Percentiles rank a stretch among this genome's conserved stretches.
phyloP scores from a whole-genome alignment of 2,113 vertebrate genomes.

The Asarcornis scutulata region DNA sequence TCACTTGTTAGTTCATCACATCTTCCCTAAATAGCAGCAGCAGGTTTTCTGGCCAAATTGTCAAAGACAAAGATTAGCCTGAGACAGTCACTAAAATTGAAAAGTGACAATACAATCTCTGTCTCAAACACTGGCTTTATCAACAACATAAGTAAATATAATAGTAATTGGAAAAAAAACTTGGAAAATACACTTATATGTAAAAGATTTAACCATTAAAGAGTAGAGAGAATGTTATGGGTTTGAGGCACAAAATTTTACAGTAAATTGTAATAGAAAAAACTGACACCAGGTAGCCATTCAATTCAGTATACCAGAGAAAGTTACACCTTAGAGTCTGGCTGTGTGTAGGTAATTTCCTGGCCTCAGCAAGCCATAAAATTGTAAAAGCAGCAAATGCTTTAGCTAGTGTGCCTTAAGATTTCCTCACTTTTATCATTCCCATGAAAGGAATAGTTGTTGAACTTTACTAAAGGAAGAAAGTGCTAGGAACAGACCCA shows the following conservation, averaged over 20 bases:
- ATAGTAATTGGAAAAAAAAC: background rate
- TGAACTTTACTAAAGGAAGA: background rate
- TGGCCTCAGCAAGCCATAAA: background rate
- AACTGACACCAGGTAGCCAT: background rate
- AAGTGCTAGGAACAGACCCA: background rate
- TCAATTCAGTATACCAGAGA: background rate
- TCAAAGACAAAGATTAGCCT: background rate
- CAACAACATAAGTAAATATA: background rate
- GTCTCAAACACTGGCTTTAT: background rate
- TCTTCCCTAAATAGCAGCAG: background rate
- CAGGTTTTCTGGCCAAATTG: background rate
- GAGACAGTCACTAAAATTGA: background rate
- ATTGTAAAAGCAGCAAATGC: background rate
- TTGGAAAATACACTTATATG: background rate
- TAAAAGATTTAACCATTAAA: background rate
- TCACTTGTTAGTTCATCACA: background rate
- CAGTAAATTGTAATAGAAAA: background rate
- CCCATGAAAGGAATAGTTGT: background rate
- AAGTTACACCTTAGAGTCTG: background rate
- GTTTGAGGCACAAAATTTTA: background rate
- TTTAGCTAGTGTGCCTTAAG: background rate
- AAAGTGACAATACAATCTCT: background rate
- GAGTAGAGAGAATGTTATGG: background rate
- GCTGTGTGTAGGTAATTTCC: background rate
- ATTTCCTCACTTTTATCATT: background rate